Base-by-base conservation (phyloP, 2,888 invertebrate genomes). In the Diarsia dahlii region DNA sequence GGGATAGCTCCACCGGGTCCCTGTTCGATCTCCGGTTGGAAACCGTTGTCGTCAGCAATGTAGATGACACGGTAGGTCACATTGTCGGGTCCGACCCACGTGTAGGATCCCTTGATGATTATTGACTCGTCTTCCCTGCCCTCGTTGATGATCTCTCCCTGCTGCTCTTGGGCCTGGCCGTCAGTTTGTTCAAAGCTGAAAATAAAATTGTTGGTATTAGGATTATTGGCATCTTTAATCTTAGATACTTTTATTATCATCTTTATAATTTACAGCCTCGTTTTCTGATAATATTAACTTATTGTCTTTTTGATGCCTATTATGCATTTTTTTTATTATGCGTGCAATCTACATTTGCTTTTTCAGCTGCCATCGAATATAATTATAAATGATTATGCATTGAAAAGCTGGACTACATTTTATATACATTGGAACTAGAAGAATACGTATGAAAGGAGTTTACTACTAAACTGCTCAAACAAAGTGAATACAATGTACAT, bases 31-130 rank as follows among this genome's bases (percentile, higher is more conserved):
- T 82, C 71, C 0, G 96, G 95, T 75, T 94, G 92, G 91, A 92
- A 97, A 15, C 97, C 97, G 77, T 95, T 94, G 78, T 97, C 96
- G 83, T 97, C 97, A 56, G 97, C 97, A 0, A 91, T 88, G 91
- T 96, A 97, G 56, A 86, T 91, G 18, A 97, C 90, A 54, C 91
- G 93, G 89, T 97, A 95, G 18, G 91, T 92, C 64, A 93, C 91
- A n/a, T 95, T 95, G 79, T 95, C 95, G 23, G 95, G 94, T 18
- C 93, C 95, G 2, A 92, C 91, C 92, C 95, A 96, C 4, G 90
- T 86, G 90, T 87, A 95, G 52, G 86, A 89, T 6, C 97, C 97
- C 71, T 89, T 90, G 4, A 96, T 93, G 3, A 90, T 91, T 3
- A 95, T 86, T 28, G 74, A 80, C 62, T 88, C 89, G 34, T 91